phyloP scores from a whole-genome alignment of 1,140 invertebrate genomes.

The Penaeus japonicus region DNA sequence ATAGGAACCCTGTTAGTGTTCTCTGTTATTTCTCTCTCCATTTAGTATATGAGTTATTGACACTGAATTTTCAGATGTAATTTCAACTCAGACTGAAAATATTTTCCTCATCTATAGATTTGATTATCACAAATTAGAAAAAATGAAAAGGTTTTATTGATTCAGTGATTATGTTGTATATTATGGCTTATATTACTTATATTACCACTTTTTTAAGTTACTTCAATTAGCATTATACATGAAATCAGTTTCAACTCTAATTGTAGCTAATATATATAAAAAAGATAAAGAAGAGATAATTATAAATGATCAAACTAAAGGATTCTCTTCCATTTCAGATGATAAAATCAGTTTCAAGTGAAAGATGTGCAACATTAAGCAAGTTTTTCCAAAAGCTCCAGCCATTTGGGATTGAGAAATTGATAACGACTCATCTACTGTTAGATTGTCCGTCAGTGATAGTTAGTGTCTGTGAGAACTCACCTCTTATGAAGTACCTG shows the following conservation, averaged over 20 bases:
- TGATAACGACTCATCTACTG: conserved; percentile 14
- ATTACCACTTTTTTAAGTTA: no score
- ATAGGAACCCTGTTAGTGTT: no score
- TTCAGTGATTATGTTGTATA: no score
- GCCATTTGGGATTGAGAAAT: conserved; percentile 25
- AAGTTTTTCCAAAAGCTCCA: conserved; percentile 25
- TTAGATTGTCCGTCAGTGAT: conserved; percentile 33
- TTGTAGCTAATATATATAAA: not conserved
- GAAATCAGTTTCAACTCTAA: not conserved
- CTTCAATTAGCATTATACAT: no score
- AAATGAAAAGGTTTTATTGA: no score
- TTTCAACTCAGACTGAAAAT: no score
- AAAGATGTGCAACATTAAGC: not conserved
- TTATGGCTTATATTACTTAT: no score
- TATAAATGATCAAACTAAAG: not conserved
- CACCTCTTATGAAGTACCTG: conserved; percentile 20
- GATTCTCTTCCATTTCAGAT: not conserved
- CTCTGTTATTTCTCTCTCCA: no score
- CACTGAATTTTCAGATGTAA: no score
- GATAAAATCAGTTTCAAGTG: not conserved
- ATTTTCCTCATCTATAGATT: no score
- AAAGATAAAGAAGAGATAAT: not conserved
- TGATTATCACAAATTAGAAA: no score
- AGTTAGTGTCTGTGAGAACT: conserved; percentile 3
- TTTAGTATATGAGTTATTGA: no score